Base-by-base conservation (phyloP, 1,140 invertebrate genomes). In the Micrasema minimum region DNA sequence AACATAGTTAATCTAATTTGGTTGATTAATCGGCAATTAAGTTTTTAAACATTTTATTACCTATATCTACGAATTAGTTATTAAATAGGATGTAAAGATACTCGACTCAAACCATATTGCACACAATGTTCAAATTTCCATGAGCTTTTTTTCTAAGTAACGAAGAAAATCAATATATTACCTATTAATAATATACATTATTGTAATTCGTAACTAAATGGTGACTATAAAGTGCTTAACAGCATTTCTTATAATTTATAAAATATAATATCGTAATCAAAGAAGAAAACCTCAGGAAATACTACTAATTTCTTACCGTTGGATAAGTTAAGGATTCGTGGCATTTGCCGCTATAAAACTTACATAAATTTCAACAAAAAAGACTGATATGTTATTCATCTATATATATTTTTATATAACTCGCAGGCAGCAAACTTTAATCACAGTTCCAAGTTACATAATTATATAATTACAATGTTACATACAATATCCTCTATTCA, bases 391-490 rank as follows among this genome's bases (percentile, higher is more conserved):
- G 74, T 75, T 75, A 70, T 72, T 75, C 69, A 75, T 72, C 74
- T 75, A 75, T 70, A 75, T 75, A 75, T 75, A 72, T 75, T 75
- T 75, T 72, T 75, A 75, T 75, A 72, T 72, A 67, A 72, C 74
- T 69, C 64, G 62, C 70, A 61, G 43, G 59, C 59, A 64, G 43
- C 41, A 65, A 66, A 41, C 55, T 72, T 71, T 69, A 72, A 75
- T 20, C 1, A 70, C 74, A 72, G 74, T 75, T 71, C 73, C 69
- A 64, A 61, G 20, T 61, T 69, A 59, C 20, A 59, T 59, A 23
- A 22, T 38, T 38, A 59, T 43, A 59, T 59, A 23, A 22, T 38
- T 38, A 59, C 55, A 59, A 7, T 59, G 37, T 43, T 41, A 59
- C 43, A 31, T 41, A 59, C 43, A 31, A 65, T 65, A 48, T 14